Base-by-base conservation (phyloP, 1,140 invertebrate species). In the Geopemphigus sp. region DNA sequence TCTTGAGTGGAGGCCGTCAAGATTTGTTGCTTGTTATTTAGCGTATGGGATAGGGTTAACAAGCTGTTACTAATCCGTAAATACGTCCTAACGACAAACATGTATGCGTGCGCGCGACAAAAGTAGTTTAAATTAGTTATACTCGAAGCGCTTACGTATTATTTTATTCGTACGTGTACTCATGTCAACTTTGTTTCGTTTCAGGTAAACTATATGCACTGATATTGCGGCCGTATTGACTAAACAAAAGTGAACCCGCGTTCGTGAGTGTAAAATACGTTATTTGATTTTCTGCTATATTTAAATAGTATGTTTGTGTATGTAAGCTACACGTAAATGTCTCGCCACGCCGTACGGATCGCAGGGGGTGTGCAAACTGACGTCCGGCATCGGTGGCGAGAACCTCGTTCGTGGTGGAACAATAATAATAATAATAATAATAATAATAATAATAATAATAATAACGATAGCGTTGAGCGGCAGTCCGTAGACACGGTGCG, bases 61-160 rank as follows among this genome's bases (percentile, higher is more conserved):
- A 78, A 78, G 74, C 74, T 57, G 57, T 78, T 78, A 63, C 74
- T 78, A 78, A 78, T 50, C 57, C 45, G 50, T 63, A 57, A 78
- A 78, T 78, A 61, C 74, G 19, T 45, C 63, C 57, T 78, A 78
- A 78, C 50, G 74, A 78, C 61, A 78, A 17, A 78, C 74, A 39
- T 53, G 54, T 22, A 15, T 14, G 6, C 19, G 45, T 14, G 39
- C 32, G 32, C 32, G 19, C 45, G 39, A 78, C 57, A 50, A 78
- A 63, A 63, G 39, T 63, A 78, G 57, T 78, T 78, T 63, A 78
- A 78, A 78, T 78, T 78, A 78, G 74, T 63, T 63, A 26, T 78
- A 63, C 74, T 50, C 68, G 22, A 22, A 12, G 24, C 24, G 17
- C 17, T 17, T 56, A 32, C 54, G 32, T 19, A 1, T 11, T 11